phyloP scores from a whole-genome alignment of 2,113 vertebrate genomes.

The Bos taurus region ARS-UCD2.0 NC_082638.1:5482001-5482500 shows the following conservation, averaged over 20 bases:
- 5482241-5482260: accelerated
- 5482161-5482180: neutral
- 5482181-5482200: accelerated
- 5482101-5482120: neutral
- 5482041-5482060: neutral
- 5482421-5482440: neutral
- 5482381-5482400: neutral
- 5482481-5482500: neutral
- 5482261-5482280: accelerated
- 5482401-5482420: neutral
- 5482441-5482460: neutral
- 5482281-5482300: neutral
- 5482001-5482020: neutral
- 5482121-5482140: neutral
- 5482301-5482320: neutral
- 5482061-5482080: neutral
- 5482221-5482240: neutral
- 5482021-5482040: neutral
- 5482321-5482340: neutral
- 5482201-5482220: neutral
- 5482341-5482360: neutral
- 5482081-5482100: accelerated
- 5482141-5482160: neutral
- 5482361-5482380: neutral
- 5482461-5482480: neutral